Base-by-base conservation (phyloP, 2,888 invertebrate genomes). In the Chironomus tentans region DNA sequence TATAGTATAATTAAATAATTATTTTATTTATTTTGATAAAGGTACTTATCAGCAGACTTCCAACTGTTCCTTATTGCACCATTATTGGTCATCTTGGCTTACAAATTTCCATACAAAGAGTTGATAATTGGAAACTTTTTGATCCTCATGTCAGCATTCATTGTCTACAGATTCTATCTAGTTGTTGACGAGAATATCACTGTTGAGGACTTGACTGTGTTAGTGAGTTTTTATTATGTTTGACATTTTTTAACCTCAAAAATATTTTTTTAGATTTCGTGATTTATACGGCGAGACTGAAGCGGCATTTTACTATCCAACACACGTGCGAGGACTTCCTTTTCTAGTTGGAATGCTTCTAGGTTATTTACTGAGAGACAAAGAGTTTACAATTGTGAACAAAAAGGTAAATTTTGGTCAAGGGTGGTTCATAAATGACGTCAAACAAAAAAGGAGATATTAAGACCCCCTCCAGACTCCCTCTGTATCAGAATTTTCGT, bases 31-130 rank as follows among this genome's bases (percentile, higher is more conserved):
- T 15, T 61, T 71, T 87, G 87, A 80, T 85, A 86, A 1, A 87
- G 87, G 87, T 87, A 87, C 78, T 78, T 87, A n/a, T 80, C 82
- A 4, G 89, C 88, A 65, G 89, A 90, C 78, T 88, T 89, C 0
- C 89, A 89, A 80, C 80, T 89, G 74, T 90, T 89, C 82, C 85
- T 91, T 79, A 80, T 91, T 69, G 90, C 91, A 0, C 90, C 91
- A 0, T 15, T 56, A 0, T 82, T 88, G 65, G 85, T 90, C 76
- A 88, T 91, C 78, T 90, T 15, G 7, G 56, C 56, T 4, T 56
- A 56, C 15, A 56, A 56, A 2, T 3, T 56, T 15, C 56, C 56
- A 7, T 56, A 6, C 18, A 56, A 56, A 56, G 18, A 56, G 6
- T 15, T 56, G 2, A 15, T 18, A 4, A 15, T 7, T 15, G 3